Base-by-base conservation (phyloP, 2,888 invertebrate genomes). In the Kuschelorhynchus macadamiae region DNA sequence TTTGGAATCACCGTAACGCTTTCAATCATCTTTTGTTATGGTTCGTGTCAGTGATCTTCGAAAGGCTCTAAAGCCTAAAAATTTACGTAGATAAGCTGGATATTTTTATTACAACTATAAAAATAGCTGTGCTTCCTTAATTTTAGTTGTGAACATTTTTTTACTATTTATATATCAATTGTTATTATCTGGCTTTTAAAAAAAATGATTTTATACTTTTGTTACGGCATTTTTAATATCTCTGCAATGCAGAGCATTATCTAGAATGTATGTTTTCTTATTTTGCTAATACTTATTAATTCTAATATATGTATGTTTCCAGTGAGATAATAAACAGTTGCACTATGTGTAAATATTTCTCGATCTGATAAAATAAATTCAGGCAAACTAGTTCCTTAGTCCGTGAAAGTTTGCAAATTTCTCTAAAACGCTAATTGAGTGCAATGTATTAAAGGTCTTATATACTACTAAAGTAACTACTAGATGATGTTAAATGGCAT, bases 191-290 rank as follows among this genome's bases (percentile, higher is more conserved):
- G 52, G 62, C 62, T 62, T 55, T 52, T 63, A 49, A 63, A 52
- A 67, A n/a, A 25, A 25, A 42, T 47, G 25, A 57, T 68, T 68
- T 68, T 63, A 63, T 68, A 63, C 57, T 68, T 63, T 68, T 63
- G 68, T 68, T 68, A 63, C 63, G 42, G 62, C 56, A 46, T 57
- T 63, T 55, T 47, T 33, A 55, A 61, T 60, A 30, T 21, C 46
- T 46, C 57, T 59, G 62, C 57, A 17, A 14, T 50, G 67, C 67
- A 62, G 68, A 8, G 57, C 0, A 42, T 62, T 57, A 55, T 68
- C 52, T 68, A 68, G 68, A 63, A 59, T 67, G 49, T 62, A 62
- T 50, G 41, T 56, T 62, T 67, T 59, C 47, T 67, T 61, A 55
- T 59, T 68, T 57, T 57, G 47, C 61, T 61, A 61, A 61, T 57